A percentile compares a stretch with the other conserved stretches of the same genome.
Evolutionary conservation across 2,888 invertebrate genomes (phyloP).

Genomic region (Macrophya annulata): DNA sequence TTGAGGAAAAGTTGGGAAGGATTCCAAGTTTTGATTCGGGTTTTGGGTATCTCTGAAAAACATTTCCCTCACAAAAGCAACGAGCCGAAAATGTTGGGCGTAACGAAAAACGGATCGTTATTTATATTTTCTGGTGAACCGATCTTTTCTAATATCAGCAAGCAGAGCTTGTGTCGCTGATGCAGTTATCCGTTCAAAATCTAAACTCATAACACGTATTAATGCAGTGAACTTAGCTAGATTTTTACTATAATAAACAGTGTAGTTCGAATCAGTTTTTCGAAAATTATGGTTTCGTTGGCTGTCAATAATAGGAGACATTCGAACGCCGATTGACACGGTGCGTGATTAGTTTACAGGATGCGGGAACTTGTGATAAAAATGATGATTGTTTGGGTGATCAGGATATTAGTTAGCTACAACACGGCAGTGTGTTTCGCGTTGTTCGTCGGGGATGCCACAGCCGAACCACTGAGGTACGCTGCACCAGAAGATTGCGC

Average conservation of each 20-base stretch:
- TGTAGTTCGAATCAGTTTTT: conserved; percentile 45
- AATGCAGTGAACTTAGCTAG: conserved; percentile 38
- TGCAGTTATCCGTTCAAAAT: not conserved
- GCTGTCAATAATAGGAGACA: not conserved
- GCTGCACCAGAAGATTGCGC: conserved; percentile 93
- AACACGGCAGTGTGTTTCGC: conserved; percentile 52
- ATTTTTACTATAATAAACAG: not conserved
- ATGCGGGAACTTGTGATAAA: conserved; percentile 47
- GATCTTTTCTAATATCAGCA: not conserved
- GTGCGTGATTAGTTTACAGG: conserved; percentile 26
- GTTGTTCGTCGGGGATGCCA: conserved; percentile 63
- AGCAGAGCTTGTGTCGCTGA: not conserved
- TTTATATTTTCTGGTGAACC: conserved; percentile 28
- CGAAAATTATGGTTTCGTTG: not conserved
- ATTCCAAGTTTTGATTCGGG: conserved; percentile 32
- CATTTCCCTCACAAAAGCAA: conserved; percentile 14
- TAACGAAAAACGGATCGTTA: conserved; percentile 46
- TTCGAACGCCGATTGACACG: not conserved
- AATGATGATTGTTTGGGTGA: conserved; percentile 51
- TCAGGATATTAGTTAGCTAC: conserved; percentile 53
- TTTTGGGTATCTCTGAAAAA: conserved; percentile 34
- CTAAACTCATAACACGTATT: not conserved
- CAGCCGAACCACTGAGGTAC: conserved; percentile 81
- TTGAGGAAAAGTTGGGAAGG: conserved; percentile 24
- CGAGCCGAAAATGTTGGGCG: conserved; percentile 46